Percentiles rank a stretch among this genome's conserved stretches.
These are phyloP conservation scores for Candidula unifasciata DNA, from an alignment of 2,888 invertebrate species.

Conservation along the genomic window DNA sequence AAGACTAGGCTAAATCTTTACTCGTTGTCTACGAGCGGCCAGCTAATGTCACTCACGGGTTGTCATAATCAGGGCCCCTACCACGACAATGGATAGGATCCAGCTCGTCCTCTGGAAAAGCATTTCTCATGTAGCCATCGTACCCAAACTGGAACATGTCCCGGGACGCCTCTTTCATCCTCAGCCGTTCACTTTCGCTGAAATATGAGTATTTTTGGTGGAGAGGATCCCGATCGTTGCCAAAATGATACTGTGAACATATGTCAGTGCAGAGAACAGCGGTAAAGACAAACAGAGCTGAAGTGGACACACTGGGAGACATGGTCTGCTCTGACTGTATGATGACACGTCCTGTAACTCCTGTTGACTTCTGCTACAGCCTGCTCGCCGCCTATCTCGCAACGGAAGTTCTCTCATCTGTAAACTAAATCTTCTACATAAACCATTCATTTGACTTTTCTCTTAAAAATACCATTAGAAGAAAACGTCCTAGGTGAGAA, in stretches of 20 bases:
- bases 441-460: not conserved
- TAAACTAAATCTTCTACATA: not conserved
- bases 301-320: not conserved
- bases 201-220: conserved; percentile 74
- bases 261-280: not conserved
- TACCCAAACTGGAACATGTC: conserved; percentile 82
- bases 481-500: not conserved
- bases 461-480: not conserved
- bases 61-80: conserved; percentile 82
- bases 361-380: not conserved
- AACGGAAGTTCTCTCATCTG: not conserved
- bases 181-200: conserved; percentile 72
- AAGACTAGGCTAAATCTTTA: no score
- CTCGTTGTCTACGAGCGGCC: not conserved
- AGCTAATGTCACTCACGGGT: conserved; percentile 79
- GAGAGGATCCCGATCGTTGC: conserved; percentile 60
- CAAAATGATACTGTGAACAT: conserved; percentile 38
- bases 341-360: not conserved
- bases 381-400: not conserved
- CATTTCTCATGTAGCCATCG: conserved; percentile 83
- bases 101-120: conserved; percentile 83
- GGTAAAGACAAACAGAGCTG: not conserved
- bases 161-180: conserved; percentile 77
- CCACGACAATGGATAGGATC: conserved; percentile 83
- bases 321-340: not conserved